phyloP scores from a whole-genome alignment of 2,797 vertebrate species.

The Premnoplex brunnescens region DNA sequence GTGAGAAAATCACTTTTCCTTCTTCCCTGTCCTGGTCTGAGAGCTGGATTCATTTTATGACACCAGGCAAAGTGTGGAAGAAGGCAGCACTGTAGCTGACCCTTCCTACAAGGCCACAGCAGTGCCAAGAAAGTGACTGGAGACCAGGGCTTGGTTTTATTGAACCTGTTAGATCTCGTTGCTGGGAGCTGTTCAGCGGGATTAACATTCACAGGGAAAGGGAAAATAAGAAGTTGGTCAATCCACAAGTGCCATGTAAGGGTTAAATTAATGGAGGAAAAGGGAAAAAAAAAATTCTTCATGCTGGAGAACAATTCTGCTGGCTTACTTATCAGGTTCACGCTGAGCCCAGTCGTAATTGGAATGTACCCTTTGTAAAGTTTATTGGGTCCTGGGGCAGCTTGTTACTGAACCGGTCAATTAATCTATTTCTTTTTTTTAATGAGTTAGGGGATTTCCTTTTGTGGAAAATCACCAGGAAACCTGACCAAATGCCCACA shows the following conservation, averaged over 20 bases:
- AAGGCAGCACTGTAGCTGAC: neutral
- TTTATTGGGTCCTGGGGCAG: slow-evolving; percentile 94
- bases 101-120: neutral
- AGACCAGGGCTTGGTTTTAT: neutral
- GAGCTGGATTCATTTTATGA: neutral
- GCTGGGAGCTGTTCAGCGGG: neutral
- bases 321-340: slow-evolving; percentile 67
- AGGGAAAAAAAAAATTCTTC: slow-evolving; percentile 25
- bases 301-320: slow-evolving; percentile 46
- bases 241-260: neutral
- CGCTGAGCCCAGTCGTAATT: slow-evolving; percentile 86
- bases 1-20: neutral
- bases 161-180: neutral
- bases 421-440: slow-evolving; percentile 94
- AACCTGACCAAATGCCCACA: slow-evolving; percentile 87
- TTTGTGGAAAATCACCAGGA: slow-evolving; percentile 86
- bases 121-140: neutral
- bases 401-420: slow-evolving; percentile 95
- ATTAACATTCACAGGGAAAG: neutral
- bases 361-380: slow-evolving; percentile 88
- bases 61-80: neutral
- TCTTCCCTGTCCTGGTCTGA: neutral
- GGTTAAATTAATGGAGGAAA: slow-evolving; percentile 20
- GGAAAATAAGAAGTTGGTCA: neutral
- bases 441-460: slow-evolving; percentile 98